Base-by-base conservation (phyloP, 2,797 vertebrate genomes). In the Stomatorhinus walkeri region DNA sequence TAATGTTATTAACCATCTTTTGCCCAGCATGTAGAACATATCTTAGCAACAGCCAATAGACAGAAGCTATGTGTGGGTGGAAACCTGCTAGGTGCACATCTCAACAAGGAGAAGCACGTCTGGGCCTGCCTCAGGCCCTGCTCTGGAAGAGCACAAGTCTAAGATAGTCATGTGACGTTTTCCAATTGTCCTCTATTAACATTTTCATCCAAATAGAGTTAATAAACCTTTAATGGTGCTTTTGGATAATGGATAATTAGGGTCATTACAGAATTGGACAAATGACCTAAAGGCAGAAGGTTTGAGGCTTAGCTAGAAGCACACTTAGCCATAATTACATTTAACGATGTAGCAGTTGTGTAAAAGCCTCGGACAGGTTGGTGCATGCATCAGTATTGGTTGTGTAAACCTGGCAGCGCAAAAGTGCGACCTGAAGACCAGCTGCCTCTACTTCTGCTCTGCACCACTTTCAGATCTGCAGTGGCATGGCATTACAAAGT, bases 221-320 rank as follows among this genome's bases (percentile, higher is more conserved):
- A 81, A 81, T 46, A 81, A 81, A 81, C 36, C 40, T 46, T 81
- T 79, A 40, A 79, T 16, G 32, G 36, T 43, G 19, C 16, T 79
- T 79, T 79, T 79, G 72, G 72, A n/a, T 43, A 79, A 79, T 79
- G 36, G 72, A 79, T 79, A 19, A 43, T 79, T 43, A 79, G 72
- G 72, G 72, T 79, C 16, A 79, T 43, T 79, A 43, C 72, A 43
- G 72, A 79, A 79, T 14, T 79, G 36, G 72, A 79, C 36, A 79
- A 12, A 40, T 79, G 72, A 79, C 64, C 64, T 36, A 36, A 16
- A 72, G 64, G 64, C 24, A 14, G 64, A 36, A n/a, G 19, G 72
- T 40, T 79, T 2, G 28, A 79, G 72, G 36, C 16, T 43, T 8
- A 79, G 36, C 5, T 68, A 43, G 16, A 43, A 19, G 10, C 16